These are phyloP conservation scores for Gobiocypris rarus DNA, from an alignment of 2,113 vertebrate species.

Conservation along the genomic window DNA sequence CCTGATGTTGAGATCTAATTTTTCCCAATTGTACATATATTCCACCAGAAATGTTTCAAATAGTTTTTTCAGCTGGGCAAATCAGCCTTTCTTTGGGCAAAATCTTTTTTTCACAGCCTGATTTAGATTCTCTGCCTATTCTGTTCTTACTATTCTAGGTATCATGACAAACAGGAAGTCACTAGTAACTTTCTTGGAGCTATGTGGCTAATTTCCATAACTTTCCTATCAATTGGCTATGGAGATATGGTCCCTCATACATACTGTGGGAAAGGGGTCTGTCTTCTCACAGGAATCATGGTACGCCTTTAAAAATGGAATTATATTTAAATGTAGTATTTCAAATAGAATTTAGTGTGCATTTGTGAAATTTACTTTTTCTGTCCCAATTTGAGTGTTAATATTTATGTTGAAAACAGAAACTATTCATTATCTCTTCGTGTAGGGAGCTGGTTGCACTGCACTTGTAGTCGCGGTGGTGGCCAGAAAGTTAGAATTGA, in stretches of 20 bases:
- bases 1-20: not conserved
- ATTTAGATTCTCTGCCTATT: constrained; percentile 27
- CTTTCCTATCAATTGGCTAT: constrained; percentile 95
- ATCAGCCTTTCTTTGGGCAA: too few species aligned
- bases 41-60: not conserved
- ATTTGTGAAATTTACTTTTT: not conserved
- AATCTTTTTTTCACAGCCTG: constrained; percentile 3
- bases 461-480: constrained; percentile 92
- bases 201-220: constrained; percentile 98
- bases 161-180: constrained; percentile 93
- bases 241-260: constrained; percentile 97
- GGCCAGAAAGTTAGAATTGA: constrained; percentile 91
- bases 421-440: constrained; percentile 3
- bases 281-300: constrained; percentile 95
- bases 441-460: constrained; percentile 90
- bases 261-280: constrained; percentile 94
- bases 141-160: constrained; percentile 68
- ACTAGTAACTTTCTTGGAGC: constrained; percentile 95
- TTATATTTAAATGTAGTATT: not conserved
- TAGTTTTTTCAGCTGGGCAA: not conserved
- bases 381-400: not conserved
- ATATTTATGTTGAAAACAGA: not conserved
- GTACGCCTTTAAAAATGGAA: constrained; percentile 70
- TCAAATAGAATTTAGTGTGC: not conserved
- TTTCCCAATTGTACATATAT: not conserved